Evolutionary conservation across 2,888 invertebrate genomes (phyloP), one percentile per base, ranked within the genome.

Genomic region (Drosophila rellima): DNA sequence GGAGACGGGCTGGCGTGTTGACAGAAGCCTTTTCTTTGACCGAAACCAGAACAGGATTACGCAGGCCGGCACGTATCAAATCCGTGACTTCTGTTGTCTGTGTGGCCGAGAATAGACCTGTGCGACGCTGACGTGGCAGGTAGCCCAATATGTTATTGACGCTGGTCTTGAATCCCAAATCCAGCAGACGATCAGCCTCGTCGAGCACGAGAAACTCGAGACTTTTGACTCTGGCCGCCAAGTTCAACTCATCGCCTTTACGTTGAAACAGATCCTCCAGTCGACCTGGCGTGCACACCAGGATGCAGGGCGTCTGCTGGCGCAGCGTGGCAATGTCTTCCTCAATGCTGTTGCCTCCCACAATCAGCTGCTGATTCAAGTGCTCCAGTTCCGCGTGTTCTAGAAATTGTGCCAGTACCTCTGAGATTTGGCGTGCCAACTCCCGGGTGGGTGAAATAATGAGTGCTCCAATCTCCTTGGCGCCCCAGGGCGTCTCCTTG

Each of bases 91-190:
- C 97, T 89, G 97, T 97, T 0, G 99, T 99, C 93, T 99, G 99
- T 1, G 99, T 99, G 0, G 99, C 99, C 0, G 99, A 99, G 93
- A 99, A 99, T n/a, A 99, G 94, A 0, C 99, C 98, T 0, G 99
- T 99, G 79, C 99, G 94, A 31, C 99, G 94, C 90, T 98, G 98
- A 35, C 98, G 95, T 0, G 99, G 99, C 39, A 99, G 93, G 92
- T 96, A 97, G 78, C 96, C 95, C 4, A 99, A 94, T 80, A 99
- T 99, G 15, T 96, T 96, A 13, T 87, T 85, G 0, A 85, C 93
- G 2, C 96, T 95, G 13, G 95, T 93, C 80, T 96, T 96, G 92
- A 99, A 99, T 2, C 99, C 99, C 73, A 98, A 94, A 91, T 98
- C 98, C 29, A 99, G 93, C 11, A 99, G 94, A 45, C 98, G 95